phyloP scores from a whole-genome alignment of 2,797 vertebrate species.

The Nannoperca australis region DNA sequence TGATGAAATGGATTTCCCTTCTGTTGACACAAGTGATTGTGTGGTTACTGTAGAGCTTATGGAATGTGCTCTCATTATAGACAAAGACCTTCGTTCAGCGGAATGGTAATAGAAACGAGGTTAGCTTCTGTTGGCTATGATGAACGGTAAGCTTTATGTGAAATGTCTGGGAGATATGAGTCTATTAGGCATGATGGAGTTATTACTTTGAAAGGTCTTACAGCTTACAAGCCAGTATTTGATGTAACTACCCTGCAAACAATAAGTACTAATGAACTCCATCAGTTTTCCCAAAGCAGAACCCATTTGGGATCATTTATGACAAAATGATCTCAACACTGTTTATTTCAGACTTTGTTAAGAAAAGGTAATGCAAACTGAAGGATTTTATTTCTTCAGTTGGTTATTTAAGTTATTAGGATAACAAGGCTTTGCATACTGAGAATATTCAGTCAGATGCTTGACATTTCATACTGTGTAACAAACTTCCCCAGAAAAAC shows the following conservation, averaged over 20 bases:
- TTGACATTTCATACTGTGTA: constrained; percentile 55
- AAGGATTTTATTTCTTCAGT: constrained; percentile 57
- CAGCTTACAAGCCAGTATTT: constrained; percentile 58
- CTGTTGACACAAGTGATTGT: constrained; percentile 83
- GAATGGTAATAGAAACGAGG: constrained; percentile 61
- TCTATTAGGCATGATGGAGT: constrained; percentile 61
- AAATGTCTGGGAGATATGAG: constrained; percentile 64
- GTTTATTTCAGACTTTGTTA: constrained; percentile 47
- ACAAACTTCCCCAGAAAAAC: constrained; percentile 49
- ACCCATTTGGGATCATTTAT: constrained; percentile 55
- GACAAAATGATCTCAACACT: constrained; percentile 51
- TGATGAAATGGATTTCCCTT: constrained; percentile 81
- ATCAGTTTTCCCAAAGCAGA: constrained; percentile 61
- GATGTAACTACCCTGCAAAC: constrained; percentile 56
- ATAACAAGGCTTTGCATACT: constrained; percentile 35
- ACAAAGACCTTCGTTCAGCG: constrained; percentile 70
- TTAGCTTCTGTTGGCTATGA: constrained; percentile 58
- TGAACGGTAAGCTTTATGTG: constrained; percentile 56
- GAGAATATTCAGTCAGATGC: constrained; percentile 49
- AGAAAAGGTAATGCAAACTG: constrained; percentile 36
- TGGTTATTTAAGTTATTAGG: constrained; percentile 46
- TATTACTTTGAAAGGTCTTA: constrained; percentile 57
- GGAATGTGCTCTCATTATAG: constrained; percentile 77
- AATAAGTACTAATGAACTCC: constrained; percentile 55
- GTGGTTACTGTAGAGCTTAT: constrained; percentile 76